A percentile compares a stretch with the other conserved stretches of the same genome.
These are phyloP conservation scores for Callyntrura sp. DNA, from an alignment of 2,888 invertebrate genomes.

Conservation along the genomic window DNA sequence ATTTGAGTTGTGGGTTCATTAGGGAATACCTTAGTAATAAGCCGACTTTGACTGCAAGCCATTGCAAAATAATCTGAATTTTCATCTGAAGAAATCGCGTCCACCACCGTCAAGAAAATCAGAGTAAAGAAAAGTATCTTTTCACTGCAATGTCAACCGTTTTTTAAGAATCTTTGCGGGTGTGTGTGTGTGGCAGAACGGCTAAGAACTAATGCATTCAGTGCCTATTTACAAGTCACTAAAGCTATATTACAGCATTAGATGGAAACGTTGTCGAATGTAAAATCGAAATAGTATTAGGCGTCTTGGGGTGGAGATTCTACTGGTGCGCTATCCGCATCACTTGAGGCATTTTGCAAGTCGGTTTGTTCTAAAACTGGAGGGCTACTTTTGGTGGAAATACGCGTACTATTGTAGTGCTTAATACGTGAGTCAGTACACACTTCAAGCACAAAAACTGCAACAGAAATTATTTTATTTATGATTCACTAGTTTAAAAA, in stretches of 20 bases:
- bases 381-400: slow-evolving; percentile 8
- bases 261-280: background rate
- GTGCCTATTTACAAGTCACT: too few relatives aligned
- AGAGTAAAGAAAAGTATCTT: background rate
- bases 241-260: background rate
- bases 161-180: too few relatives aligned
- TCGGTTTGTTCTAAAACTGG: slow-evolving; percentile 7
- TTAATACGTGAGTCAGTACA: slow-evolving; percentile 26
- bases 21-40: slow-evolving; percentile 10
- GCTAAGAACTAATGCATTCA: background rate
- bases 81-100: background rate
- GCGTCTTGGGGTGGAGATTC: background rate
- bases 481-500: background rate
- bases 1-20: slow-evolving; percentile 12
- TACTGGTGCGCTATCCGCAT: slow-evolving; percentile 3
- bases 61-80: slow-evolving; percentile 28
- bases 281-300: background rate
- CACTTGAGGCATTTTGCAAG: background rate
- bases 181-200: too few relatives aligned
- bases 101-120: background rate
- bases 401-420: slow-evolving; percentile 20
- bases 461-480: background rate
- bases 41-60: slow-evolving; percentile 24
- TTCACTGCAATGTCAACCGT: too few relatives aligned
- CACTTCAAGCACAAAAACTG: slow-evolving; percentile 40